Conservation (phyloP, 2,113 vertebrate genomes). For the Peromyscus maniculatus region DNA sequence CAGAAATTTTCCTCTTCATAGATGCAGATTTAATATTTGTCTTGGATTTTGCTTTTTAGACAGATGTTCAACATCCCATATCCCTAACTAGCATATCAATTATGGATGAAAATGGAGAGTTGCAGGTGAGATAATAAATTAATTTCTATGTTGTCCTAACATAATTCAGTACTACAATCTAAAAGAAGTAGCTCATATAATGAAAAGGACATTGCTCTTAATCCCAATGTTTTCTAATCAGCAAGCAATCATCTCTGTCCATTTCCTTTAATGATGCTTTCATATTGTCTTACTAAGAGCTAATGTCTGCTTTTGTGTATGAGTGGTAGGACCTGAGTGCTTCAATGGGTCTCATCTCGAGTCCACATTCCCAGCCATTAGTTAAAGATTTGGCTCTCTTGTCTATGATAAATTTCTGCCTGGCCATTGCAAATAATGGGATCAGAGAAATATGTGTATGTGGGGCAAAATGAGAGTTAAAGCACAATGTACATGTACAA, state of each 20-base stretch:
- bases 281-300: neutral
- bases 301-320: neutral
- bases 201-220: neutral
- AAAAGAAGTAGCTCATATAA: neutral
- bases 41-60: neutral
- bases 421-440: constrained; percentile 55
- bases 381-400: constrained; percentile 47
- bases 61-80: neutral
- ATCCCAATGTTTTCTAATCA: neutral
- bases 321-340: neutral
- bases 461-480: constrained; percentile 53
- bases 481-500: neutral
- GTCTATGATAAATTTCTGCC: constrained; percentile 66
- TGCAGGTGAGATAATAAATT: constrained; percentile 18
- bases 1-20: neutral
- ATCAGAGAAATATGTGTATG: constrained; percentile 67
- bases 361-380: neutral
- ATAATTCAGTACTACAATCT: neutral
- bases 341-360: neutral
- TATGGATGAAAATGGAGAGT: constrained; percentile 33
- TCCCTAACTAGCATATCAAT: neutral
- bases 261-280: neutral
- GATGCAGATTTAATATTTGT: neutral
- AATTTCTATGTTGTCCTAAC: constrained; percentile 13
- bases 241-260: neutral